Conservation (phyloP, 92 coral and sea anemone species). For the Zoanthus sansibaricus region DNA sequence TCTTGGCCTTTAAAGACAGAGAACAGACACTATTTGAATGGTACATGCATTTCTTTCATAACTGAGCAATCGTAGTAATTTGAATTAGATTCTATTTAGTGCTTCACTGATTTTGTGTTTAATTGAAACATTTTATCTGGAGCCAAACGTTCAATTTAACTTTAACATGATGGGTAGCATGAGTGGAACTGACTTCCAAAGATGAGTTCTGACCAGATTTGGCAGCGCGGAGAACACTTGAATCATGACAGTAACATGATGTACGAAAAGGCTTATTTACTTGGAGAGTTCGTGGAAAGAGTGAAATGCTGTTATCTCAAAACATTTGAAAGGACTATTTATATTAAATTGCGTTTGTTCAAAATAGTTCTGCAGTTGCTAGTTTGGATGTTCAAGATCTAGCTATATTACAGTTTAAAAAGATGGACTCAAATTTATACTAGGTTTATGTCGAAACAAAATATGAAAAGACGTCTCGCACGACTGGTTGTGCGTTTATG, state of each 20-base stretch:
- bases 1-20: slow-evolving; percentile 22
- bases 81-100: slow-evolving; percentile 5
- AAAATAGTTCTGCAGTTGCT: neutral
- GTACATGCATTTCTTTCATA: slow-evolving; percentile 20
- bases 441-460: neutral
- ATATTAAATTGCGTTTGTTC: neutral
- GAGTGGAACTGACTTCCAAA: neutral
- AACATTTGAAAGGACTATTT: too few relatives aligned
- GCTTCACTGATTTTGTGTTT: slow-evolving; percentile 23
- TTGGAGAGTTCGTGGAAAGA: neutral
- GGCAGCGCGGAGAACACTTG: neutral
- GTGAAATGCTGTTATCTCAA: too few relatives aligned
- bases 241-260: slow-evolving; percentile 11
- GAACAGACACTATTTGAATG: slow-evolving; percentile 6
- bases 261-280: neutral
- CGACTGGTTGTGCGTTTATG: neutral
- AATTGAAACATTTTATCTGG: neutral
- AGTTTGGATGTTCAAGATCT: neutral
- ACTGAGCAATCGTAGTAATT: slow-evolving; percentile 23
- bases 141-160: neutral
- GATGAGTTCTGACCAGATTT: neutral
- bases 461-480: neutral
- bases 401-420: neutral
- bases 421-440: neutral
- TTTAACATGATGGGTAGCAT: neutral